A percentile compares a stretch with the other conserved stretches of the same genome.
These are phyloP conservation scores for Leuciscus waleckii DNA, from an alignment of 2,797 vertebrate species.

Conservation along the genomic window DNA sequence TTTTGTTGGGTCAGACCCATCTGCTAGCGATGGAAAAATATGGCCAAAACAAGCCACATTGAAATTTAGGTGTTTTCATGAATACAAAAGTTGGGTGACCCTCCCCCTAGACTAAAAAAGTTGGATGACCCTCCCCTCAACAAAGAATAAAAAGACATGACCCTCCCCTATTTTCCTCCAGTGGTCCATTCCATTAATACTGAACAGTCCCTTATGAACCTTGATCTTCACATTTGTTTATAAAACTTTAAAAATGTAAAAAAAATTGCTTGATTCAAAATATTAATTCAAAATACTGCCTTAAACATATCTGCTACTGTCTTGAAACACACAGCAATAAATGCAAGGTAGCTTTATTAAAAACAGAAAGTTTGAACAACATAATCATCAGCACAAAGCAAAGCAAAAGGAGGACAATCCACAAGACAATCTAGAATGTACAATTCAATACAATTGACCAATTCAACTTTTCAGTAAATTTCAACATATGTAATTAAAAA, in stretches of 20 bases:
- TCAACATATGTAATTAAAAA: not conserved
- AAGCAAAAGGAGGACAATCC: not conserved
- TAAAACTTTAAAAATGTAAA: no score
- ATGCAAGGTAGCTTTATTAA: not conserved
- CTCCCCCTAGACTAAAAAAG: no score
- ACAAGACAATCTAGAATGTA: not conserved
- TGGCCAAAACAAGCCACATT: no score
- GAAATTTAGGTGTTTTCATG: no score
- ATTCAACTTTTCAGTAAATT: not conserved
- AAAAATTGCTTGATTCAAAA: not conserved
- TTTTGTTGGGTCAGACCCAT: no score
- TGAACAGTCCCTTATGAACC: no score
- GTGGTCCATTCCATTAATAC: no score
- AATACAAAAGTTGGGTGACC: no score
- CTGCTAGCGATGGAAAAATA: no score
- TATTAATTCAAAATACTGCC: not conserved
- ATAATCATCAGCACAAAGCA: not conserved
- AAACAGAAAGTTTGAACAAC: not conserved
- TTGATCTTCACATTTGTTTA: not conserved
- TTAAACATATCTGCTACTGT: not conserved
- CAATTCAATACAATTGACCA: not conserved
- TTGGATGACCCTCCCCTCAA: no score
- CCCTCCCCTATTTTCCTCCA: no score
- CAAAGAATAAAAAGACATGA: no score
- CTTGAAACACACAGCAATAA: not conserved